phyloP scores from a whole-genome alignment of 2,113 vertebrate genomes.

The Otocyon megalotis region DNA sequence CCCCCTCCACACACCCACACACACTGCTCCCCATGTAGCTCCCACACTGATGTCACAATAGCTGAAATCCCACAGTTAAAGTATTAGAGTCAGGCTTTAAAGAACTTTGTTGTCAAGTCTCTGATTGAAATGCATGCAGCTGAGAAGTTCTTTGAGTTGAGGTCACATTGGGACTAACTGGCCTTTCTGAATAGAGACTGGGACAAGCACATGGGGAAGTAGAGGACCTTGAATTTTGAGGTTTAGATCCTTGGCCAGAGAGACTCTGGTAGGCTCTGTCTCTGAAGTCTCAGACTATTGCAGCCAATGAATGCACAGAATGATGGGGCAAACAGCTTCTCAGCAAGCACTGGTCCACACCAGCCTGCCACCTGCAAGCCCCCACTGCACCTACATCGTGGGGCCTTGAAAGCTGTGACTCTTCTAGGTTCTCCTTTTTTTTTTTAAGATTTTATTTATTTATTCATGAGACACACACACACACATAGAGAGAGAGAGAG shows the following conservation, averaged over 20 bases:
- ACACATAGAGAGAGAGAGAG: too few relatives aligned
- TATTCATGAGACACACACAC: too few relatives aligned
- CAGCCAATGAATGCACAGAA: neutral
- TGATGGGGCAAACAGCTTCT: neutral
- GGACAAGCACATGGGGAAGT: neutral
- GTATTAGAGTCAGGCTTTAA: neutral
- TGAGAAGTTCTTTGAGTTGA: neutral
- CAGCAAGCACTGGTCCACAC: neutral
- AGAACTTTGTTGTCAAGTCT: neutral
- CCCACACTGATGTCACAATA: neutral
- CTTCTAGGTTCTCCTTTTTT: neutral
- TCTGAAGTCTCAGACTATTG: neutral
- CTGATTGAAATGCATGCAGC: neutral
- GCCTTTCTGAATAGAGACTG: neutral
- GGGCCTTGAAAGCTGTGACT: neutral
- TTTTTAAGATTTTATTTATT: too few relatives aligned
- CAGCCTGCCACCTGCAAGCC: neutral
- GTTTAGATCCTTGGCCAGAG: neutral
- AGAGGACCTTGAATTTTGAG: neutral
- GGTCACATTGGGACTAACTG: neutral
- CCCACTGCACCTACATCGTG: accelerated
- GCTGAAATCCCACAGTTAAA: neutral
- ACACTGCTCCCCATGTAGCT: neutral
- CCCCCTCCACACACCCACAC: neutral
- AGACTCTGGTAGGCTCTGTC: neutral